phyloP scores from a whole-genome alignment of 2,113 vertebrate genomes.

The Thamnophis sirtalis region DNA sequence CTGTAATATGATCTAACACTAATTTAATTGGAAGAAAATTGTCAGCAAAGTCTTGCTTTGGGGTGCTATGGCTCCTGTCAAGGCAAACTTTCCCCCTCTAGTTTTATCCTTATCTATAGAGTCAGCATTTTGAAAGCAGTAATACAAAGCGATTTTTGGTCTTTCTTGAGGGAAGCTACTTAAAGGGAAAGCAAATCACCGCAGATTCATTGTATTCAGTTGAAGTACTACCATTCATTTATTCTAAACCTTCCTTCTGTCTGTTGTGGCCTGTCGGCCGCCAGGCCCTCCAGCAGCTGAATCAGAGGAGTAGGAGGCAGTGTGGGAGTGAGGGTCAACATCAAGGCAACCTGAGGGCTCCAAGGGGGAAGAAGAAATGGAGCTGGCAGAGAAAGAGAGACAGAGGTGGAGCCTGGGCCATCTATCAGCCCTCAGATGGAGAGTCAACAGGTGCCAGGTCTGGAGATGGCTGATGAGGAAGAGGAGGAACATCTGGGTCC shows the following conservation, averaged over 20 bases:
- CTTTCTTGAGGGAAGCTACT: not conserved
- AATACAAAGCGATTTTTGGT: not conserved
- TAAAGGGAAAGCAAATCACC: not conserved
- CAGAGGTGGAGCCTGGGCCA: too few species aligned
- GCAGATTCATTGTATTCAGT: not conserved
- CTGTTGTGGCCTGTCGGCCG: too few species aligned
- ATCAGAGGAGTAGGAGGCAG: too few species aligned
- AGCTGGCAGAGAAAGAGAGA: too few species aligned
- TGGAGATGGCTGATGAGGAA: too few species aligned
- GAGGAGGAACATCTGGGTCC: too few species aligned
- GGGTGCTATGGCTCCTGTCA: constrained; percentile 30
- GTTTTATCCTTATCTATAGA: not conserved
- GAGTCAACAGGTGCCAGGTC: too few species aligned
- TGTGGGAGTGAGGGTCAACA: too few species aligned
- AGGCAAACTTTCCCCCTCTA: constrained; percentile 26
- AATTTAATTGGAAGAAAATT: constrained; percentile 57
- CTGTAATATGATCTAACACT: constrained; percentile 43
- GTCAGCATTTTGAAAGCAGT: not conserved
- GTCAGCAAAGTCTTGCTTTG: constrained; percentile 35
- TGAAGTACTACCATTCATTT: not conserved
- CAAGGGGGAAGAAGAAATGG: too few species aligned
- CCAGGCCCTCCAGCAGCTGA: too few species aligned
- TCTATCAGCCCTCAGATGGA: too few species aligned
- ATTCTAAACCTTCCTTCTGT: not conserved
- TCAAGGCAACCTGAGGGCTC: too few species aligned